Evolutionary conservation across 2,113 vertebrate genomes (phyloP), one percentile per base, ranked within the genome.

Genomic region (Nesogale talazaci): DNA sequence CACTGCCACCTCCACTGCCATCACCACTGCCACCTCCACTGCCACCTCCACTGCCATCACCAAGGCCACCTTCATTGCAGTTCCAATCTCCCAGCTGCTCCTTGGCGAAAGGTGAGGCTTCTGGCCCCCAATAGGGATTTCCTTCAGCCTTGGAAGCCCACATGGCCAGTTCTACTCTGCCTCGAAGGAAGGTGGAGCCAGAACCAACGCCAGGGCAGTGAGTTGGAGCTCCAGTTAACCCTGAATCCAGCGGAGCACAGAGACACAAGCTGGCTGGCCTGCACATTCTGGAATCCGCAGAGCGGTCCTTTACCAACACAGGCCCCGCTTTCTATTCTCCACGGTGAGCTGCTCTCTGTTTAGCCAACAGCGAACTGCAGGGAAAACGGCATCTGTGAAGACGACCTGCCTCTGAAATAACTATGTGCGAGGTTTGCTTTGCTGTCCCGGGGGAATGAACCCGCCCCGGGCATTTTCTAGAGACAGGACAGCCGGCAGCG

Each of bases 241-340:
- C 46, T 52, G 46, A 52, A 11, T 12, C 1, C 46, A 6, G 20
- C 0, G 1, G 34, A 77, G 27, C 31, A 83, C 20, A 16, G 31
- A 2, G 16, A 70, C 46, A 38, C 23, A 63, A 46, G 59, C 29
- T 34, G 2, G 14, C 0, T 0, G n/a, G 65, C 29, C 40, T 0
- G 7, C 2, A 34, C 83, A 34, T 29, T 69, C 31, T 65, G 88
- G 20, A 14, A 23, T 29, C 25, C 42, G 25, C 23, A 27, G 23
- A 2, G 61, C 3, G 27, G 29, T 11, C 23, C 42, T 74, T 72
- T 16, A 42, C 31, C 19, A 23, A 70, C 52, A 75, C 31, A 4
- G 29, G 1, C 25, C 74, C 22, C 0, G 1, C 25, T 0, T 15
- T 61, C 57, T 40, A 20, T 6, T 80, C 29, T 57, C 46, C 16